Evolutionary conservation across 2,113 vertebrate genomes (phyloP), one percentile per base, ranked within the genome.

Genomic region (Steatornis caripensis): DNA sequence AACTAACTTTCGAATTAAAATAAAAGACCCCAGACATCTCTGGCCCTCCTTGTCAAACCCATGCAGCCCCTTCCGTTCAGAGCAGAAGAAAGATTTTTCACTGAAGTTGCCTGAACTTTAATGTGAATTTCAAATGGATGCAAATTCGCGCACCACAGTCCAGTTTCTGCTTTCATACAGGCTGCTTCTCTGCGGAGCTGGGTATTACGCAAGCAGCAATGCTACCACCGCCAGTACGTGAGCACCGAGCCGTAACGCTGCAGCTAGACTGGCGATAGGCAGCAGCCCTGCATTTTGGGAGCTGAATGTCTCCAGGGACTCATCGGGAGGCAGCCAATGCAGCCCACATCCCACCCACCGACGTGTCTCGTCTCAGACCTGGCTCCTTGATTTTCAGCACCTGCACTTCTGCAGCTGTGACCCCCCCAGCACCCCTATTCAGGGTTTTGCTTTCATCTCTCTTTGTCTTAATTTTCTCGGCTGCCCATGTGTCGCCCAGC

Each of bases 191-290:
- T 39, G 61, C 72, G 46, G 46, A 49, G 24, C 1, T 3, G 36
- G 22, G 19, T 45, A 3, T 43, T 24, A 3, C 2, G 22, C 24
- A 34, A 34, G 43, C 69, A 75, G 46, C 0, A 15, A 54, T 55
- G 34, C 15, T 54, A 9, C 29, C 65, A 20, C 21, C 29, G 39
- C 49, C 68, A n/a, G 54, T 6, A 9, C 32, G 3, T 0, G 5
- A 71, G 36, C 61, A 80, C 15, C 45, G 20, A 5, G 1, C 26
- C 9, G 1, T 2, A 11, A 11, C 16, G 15, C 12, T 3, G 5
- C 18, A 57, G 48, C 51, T 79, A 48, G 11, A 7, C 0, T 0
- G 0, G 1, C 3, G 75, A 27, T 4, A 61, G 43, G 3, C 26
- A 61, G 60, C 49, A 70, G 55, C 83, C 82, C 48, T 30, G 60